Evolutionary conservation across 1,140 invertebrate genomes (phyloP), one percentile per base, ranked within the genome.

Genomic region (Manduca sexta): DNA sequence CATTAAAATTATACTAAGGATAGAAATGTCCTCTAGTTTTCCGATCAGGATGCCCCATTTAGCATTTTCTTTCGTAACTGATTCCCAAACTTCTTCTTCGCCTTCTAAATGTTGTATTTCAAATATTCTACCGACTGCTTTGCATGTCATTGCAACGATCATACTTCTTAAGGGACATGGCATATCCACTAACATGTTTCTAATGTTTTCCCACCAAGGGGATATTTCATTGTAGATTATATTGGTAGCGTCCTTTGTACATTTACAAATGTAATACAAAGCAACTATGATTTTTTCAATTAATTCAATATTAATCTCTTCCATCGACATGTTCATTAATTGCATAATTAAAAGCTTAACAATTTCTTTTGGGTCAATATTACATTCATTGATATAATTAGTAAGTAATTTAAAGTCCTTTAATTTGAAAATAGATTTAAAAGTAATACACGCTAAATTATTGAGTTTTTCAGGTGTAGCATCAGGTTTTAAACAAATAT

Each of bases 1-100:
- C 75, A 89, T 88, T 26, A 93, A 72, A 43, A 92, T 86, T 31
- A 92, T 91, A 61, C 92, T 92, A 3, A 98, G 80, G 41, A 94
- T 88, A 3, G 94, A 90, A 30, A 97, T 89, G 80, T 97, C 95
- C 75, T 98, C 96, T 48, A 98, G 87, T 86, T 97, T 96, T 50
- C 92, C 93, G 14, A 95, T 93, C 6, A 97, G 80, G 18, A 96
- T 75, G 14, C 92, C 93, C 93, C 96, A 97, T 69, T 93, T 90
- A 48, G 94, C 93, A 58, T 92, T 90, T 70, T 97, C 95, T 52
- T 93, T 90, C 11, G 94, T 93, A 13, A 97, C 88, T 48, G 92
- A 92, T 80, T 97, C 95, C 94, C 93, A 97, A 18, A 92, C 90
- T 38, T 87, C 86, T 40, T 90, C 88, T 41, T 90, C 89, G 17